Evolutionary conservation across 2,797 vertebrate species (phyloP).

Genomic region (Epinephelus malabaricus): DNA sequence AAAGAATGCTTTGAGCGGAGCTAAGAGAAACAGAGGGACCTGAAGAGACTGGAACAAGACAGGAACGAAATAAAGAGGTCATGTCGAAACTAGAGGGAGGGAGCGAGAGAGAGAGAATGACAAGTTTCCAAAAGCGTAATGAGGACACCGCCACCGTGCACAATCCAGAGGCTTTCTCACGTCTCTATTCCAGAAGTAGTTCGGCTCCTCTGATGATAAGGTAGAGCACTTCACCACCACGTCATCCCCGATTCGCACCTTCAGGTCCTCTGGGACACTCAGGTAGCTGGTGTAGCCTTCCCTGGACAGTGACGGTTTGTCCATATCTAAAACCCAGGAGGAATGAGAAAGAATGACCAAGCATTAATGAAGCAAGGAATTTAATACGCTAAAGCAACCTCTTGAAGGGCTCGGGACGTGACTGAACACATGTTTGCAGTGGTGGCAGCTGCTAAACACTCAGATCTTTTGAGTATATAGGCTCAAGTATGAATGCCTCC

Average conservation of each 20-base stretch:
- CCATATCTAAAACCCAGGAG: conserved; percentile 76
- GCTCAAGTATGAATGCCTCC: conserved; percentile 58
- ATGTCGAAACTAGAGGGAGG: conserved; percentile 5
- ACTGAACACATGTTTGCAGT: conserved; percentile 39
- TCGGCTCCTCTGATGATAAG: conserved; percentile 78
- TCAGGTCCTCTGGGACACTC: conserved; percentile 67
- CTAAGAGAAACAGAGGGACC: conserved; percentile 23
- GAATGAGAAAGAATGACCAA: conserved; percentile 13
- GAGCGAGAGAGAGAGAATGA: conserved; percentile 30
- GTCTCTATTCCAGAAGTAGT: conserved; percentile 85
- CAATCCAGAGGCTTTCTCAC: conserved; percentile 67
- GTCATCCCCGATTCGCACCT: conserved; percentile 73
- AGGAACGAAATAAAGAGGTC: conserved; percentile 50
- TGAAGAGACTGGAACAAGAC: conserved; percentile 31
- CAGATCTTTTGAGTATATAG: conserved; percentile 46
- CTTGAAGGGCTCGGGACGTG: conserved; percentile 16
- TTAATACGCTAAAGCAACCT: not conserved
- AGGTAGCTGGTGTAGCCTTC: conserved; percentile 74
- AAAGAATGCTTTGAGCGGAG: conserved; percentile 48
- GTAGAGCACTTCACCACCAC: conserved; percentile 83
- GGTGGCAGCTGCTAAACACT: conserved; percentile 57
- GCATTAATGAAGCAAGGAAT: conserved; percentile 53
- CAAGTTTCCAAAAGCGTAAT: conserved; percentile 51
- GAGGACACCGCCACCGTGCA: conserved; percentile 25
- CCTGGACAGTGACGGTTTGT: conserved; percentile 64